phyloP scores from a whole-genome alignment of 2,888 invertebrate genomes.

The Lasioglossum oenotherae region DNA sequence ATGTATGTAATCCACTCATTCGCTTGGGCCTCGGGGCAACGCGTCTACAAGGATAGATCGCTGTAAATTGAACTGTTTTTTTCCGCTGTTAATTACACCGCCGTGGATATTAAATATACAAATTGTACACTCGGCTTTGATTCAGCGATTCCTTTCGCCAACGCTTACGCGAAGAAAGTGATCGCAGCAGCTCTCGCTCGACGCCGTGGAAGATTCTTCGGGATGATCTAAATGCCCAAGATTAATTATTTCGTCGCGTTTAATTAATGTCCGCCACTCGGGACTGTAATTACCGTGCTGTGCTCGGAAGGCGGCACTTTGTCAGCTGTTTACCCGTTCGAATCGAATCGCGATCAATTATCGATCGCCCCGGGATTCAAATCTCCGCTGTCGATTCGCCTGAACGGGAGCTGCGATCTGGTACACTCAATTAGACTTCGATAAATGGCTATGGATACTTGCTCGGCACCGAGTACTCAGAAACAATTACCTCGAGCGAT shows the following conservation, averaged over 20 bases:
- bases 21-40: neutral
- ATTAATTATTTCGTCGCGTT: conserved; percentile 78
- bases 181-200: neutral
- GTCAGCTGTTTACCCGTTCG: conserved; percentile 16
- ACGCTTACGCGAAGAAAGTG: neutral
- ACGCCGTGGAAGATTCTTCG: conserved; percentile 57
- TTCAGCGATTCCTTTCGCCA: neutral
- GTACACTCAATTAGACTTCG: conserved; percentile 14
- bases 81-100: neutral
- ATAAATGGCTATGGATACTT: conserved; percentile 11
- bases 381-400: conserved; percentile 10
- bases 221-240: conserved; percentile 74
- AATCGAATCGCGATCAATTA: conserved; percentile 56
- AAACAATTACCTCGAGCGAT: neutral
- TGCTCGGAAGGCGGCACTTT: conserved; percentile 48
- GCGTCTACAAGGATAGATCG: neutral
- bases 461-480: neutral
- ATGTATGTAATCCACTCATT: neutral
- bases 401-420: conserved; percentile 9
- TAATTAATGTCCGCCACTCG: conserved; percentile 73
- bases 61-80: neutral
- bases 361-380: conserved; percentile 37
- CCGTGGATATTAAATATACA: neutral
- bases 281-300: conserved; percentile 64
- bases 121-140: neutral